phyloP scores from a whole-genome alignment of 1,140 invertebrate species.

The Matsumurasca onukii region DNA sequence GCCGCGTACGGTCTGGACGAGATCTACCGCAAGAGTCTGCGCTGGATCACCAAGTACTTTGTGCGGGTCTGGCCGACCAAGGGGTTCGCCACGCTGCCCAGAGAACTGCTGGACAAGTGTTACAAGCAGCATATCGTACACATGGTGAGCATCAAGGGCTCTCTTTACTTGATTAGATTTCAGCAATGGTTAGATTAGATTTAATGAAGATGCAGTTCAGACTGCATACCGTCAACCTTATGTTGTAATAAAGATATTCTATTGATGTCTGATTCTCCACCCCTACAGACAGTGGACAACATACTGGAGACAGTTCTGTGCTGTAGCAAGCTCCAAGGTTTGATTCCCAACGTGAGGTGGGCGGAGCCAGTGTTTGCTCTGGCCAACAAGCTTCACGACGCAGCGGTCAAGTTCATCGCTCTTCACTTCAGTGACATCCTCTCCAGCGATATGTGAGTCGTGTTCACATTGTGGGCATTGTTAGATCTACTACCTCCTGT shows the following conservation, averaged over 20 bases:
- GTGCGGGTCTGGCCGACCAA: slow-evolving; percentile 84
- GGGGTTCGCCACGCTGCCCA: slow-evolving; percentile 75
- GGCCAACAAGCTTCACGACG: slow-evolving; percentile 65
- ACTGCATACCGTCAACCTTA: too few species aligned
- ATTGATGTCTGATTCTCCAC: too few species aligned
- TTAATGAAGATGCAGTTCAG: too few species aligned
- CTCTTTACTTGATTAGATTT: too few species aligned
- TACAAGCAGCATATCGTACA: slow-evolving; percentile 78
- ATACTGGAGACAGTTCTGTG: slow-evolving; percentile 65
- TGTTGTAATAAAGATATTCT: background rate
- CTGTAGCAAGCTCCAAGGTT: slow-evolving; percentile 67
- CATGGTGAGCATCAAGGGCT: slow-evolving; percentile 50
- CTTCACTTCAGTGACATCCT: slow-evolving; percentile 66
- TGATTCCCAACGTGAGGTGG: slow-evolving; percentile 69
- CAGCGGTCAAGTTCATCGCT: slow-evolving; percentile 61
- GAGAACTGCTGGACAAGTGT: slow-evolving; percentile 78
- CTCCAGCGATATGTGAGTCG: slow-evolving; percentile 53
- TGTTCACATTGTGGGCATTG: background rate
- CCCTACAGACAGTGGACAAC: slow-evolving; percentile 60
- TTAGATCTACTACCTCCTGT: too few species aligned
- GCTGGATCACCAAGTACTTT: slow-evolving; percentile 85
- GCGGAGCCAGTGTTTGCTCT: slow-evolving; percentile 66
- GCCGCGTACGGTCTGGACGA: slow-evolving; percentile 85
- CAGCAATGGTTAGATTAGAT: too few species aligned
- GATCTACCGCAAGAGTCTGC: slow-evolving; percentile 77